phyloP scores from a whole-genome alignment of 2,888 invertebrate species.

The Amphimallon solstitiale region DNA sequence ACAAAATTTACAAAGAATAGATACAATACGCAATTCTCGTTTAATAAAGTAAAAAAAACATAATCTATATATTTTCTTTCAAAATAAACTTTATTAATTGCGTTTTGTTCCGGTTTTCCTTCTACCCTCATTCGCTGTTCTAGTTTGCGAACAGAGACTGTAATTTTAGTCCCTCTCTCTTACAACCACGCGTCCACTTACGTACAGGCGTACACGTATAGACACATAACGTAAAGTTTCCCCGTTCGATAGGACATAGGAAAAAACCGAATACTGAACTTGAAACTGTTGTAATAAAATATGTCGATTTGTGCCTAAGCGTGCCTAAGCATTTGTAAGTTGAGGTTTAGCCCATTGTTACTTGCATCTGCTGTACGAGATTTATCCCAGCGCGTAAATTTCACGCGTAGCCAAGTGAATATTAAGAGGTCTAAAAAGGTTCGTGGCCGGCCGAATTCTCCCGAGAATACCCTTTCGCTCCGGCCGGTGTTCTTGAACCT shows the following conservation, averaged over 20 bases:
- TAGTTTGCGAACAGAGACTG: too few species aligned
- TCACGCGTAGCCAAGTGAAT: slow-evolving; percentile 18
- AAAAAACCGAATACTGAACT: neutral
- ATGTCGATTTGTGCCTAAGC: slow-evolving; percentile 7
- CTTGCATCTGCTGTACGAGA: slow-evolving; percentile 22
- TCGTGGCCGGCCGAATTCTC: slow-evolving; percentile 2
- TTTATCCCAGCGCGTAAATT: slow-evolving; percentile 27
- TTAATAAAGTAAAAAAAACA: too few species aligned
- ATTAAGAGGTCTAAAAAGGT: slow-evolving; percentile 18
- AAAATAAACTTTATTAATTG: too few species aligned
- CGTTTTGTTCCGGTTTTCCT: too few species aligned
- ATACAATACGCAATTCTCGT: too few species aligned
- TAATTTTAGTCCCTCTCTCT: too few species aligned
- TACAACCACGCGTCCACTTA: too few species aligned
- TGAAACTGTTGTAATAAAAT: slow-evolving; percentile 9
- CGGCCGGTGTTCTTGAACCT: neutral
- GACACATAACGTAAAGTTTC: neutral
- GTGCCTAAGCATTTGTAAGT: slow-evolving; percentile 16
- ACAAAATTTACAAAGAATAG: too few species aligned
- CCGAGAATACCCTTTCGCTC: slow-evolving; percentile 6
- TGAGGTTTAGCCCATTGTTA: slow-evolving; percentile 16
- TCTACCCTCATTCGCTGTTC: too few species aligned
- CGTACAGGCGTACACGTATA: too few species aligned
- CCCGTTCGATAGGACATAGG: neutral
- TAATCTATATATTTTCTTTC: too few species aligned